Base-by-base conservation (phyloP, 2,888 invertebrate genomes). In the Drosophila cracens region DNA sequence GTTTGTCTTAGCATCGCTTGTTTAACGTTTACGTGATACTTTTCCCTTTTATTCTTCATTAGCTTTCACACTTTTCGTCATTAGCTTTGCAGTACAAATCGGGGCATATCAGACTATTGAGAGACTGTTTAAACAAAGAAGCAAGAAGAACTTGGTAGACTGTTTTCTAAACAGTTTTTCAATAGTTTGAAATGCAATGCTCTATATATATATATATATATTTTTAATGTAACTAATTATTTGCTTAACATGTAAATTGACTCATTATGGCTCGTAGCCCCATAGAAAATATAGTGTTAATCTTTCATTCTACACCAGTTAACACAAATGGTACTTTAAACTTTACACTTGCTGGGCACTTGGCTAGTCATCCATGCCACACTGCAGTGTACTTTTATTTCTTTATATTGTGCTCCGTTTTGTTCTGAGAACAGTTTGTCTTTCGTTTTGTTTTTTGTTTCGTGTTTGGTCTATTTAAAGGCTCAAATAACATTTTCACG, bases 401-500 rank as follows among this genome's bases (percentile, higher is more conserved):
- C n/a, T 43, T 58, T 72, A 1, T 21, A 2, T 60, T 59, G 40
- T 13, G 52, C 57, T 72, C 53, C 70, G 48, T 62, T 81, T 81
- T 65, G 52, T 66, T 77, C 60, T 65, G 72, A 60, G 56, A 67
- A 57, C 65, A 70, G 73, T 77, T 85, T 80, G 80, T 82, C 75
- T 81, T 74, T 65, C 43, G 11, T 27, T 49, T 52, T 59, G 53
- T 40, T 57, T 71, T 67, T 65, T 66, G 63, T 58, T 62, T 65
- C 56, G 54, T 58, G 65, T 57, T 82, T 79, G 88, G 75, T 74
- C 80, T 74, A 82, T 80, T 84, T 87, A 77, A 81, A 84, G 79
- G 74, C 74, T 84, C 74, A 89, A 89, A 87, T 89, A 89, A 78
- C 74, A 76, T 79, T 79, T 76, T 79, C 87, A 87, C 81, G 84